phyloP scores from a whole-genome alignment of 2,797 vertebrate genomes.

The Neosalanx taihuensis region DNA sequence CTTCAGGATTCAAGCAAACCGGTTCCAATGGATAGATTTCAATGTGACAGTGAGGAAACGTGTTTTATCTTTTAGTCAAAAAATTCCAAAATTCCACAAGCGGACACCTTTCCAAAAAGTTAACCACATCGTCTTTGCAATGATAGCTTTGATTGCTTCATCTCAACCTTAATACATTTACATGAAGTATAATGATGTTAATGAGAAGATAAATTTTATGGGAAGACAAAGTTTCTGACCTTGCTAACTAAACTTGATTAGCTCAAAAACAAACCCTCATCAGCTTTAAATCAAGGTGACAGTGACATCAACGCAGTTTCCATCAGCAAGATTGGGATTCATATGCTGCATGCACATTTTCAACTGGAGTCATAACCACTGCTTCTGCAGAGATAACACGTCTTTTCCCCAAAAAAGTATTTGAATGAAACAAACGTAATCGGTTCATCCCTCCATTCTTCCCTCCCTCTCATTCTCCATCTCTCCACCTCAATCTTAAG shows the following conservation, averaged over 20 bases:
- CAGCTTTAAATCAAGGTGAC: neutral
- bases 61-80: too few species aligned
- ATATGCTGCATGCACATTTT: neutral
- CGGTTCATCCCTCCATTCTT: neutral
- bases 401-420: slow-evolving; percentile 13
- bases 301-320: neutral
- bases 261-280: neutral
- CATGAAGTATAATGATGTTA: too few species aligned
- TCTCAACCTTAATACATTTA: too few species aligned
- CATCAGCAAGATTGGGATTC: neutral
- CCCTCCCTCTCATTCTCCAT: slow-evolving; percentile 17
- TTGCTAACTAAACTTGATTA: neutral
- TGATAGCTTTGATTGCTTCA: too few species aligned
- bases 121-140: too few species aligned
- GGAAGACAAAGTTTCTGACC: neutral
- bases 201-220: too few species aligned
- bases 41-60: too few species aligned
- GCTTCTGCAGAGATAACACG: slow-evolving; percentile 12
- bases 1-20: neutral
- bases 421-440: slow-evolving; percentile 18
- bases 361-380: neutral
- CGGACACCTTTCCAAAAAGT: too few species aligned
- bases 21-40: too few species aligned
- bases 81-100: too few species aligned
- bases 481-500: slow-evolving; percentile 34